These are phyloP conservation scores for Nomada flava DNA, from an alignment of 2,888 invertebrate genomes.

Conservation along the genomic window DNA sequence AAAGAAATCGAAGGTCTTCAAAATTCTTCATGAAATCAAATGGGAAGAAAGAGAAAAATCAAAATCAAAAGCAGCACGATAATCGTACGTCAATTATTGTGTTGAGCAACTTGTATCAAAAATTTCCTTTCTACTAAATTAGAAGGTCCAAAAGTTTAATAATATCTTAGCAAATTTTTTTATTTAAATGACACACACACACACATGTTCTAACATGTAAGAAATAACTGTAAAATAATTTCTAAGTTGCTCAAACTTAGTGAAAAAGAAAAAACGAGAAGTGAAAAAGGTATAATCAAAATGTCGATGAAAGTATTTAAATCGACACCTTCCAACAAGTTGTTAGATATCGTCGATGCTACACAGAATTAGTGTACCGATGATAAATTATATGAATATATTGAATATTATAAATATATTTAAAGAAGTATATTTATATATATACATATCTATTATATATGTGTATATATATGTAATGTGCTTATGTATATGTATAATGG, in stretches of 20 bases:
- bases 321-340: slow-evolving; percentile 69
- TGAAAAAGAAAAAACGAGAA: not conserved
- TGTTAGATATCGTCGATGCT: slow-evolving; percentile 64
- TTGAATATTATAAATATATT: slow-evolving; percentile 50
- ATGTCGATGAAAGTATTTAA: slow-evolving; percentile 55
- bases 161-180: not conserved
- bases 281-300: slow-evolving; percentile 64
- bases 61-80: slow-evolving; percentile 65
- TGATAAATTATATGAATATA: slow-evolving; percentile 60
- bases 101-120: slow-evolving; percentile 24
- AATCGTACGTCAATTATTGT: slow-evolving; percentile 61
- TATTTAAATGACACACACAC: not conserved
- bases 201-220: not conserved
- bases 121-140: not conserved
- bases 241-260: slow-evolving; percentile 25
- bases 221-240: not conserved
- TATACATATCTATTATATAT: slow-evolving; percentile 34
- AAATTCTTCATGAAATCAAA: slow-evolving; percentile 43
- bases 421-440: slow-evolving; percentile 38
- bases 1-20: slow-evolving; percentile 36
- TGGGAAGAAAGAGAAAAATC: slow-evolving; percentile 2
- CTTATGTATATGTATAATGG: slow-evolving; percentile 60
- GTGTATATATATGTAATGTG: slow-evolving; percentile 25
- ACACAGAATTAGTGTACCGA: slow-evolving; percentile 38
- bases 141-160: not conserved